Base-by-base conservation (phyloP, 2,797 vertebrate genomes). In the Philypnodon macrostomus region DNA sequence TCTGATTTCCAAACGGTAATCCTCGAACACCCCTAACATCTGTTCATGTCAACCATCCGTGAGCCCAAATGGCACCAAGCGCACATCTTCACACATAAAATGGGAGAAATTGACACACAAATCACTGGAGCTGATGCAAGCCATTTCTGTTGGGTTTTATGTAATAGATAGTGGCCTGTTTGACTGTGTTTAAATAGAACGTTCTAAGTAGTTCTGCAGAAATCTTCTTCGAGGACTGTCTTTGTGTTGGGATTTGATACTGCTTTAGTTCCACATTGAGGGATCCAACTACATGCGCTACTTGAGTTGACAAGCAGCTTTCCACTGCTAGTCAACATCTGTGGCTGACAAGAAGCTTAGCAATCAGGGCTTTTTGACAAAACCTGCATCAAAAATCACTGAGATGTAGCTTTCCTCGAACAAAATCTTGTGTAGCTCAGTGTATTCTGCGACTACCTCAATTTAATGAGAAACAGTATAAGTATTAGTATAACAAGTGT, bases 21-120 rank as follows among this genome's bases (percentile, higher is more conserved):
- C 63, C 37, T 59, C 47, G 33, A 61, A 68, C 62, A 74, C 70
- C 53, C 52, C 29, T 16, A 67, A 68, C 81, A 84, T 82, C 80
- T 82, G 81, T 76, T 79, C 51, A 10, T 15, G 56, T 70, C 74
- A 80, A 58, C 77, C 81, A 77, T 71, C 75, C 63, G 57, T 77
- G 70, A 79, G 53, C 54, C 58, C 66, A 60, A 70, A 53, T 3
- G 6, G 49, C 47, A 44, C 6, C 4, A 56, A 70, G 40, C n/a
- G 21, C 29, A 45, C 49, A 60, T 60, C 58, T 63, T 50, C 35
- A 17, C 16, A 30, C 50, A 55, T 58, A 57, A 76, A 80, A 68
- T 4, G 21, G 42, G 41, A 53, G 51, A 53, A 64, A 68, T 27
- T 46, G 58, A 75, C 65, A 75, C 61, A 78, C 63, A 77, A 78